These are phyloP conservation scores for Autographa gamma DNA, from an alignment of 2,888 invertebrate genomes.

Conservation along the genomic window DNA sequence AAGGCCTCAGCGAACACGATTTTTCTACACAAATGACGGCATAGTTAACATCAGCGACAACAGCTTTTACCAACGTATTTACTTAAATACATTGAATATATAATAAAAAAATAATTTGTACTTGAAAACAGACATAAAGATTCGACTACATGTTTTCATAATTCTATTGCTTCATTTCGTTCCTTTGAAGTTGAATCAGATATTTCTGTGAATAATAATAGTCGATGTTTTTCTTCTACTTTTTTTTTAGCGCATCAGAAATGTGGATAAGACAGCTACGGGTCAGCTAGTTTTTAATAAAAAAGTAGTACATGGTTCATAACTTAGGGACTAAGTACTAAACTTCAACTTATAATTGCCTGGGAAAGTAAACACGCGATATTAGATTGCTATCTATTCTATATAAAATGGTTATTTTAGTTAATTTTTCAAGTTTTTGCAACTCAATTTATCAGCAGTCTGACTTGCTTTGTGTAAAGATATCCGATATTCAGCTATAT, in stretches of 20 bases:
- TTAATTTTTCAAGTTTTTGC: neutral
- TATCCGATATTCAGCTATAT: conserved; percentile 1
- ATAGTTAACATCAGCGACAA: conserved; percentile 57
- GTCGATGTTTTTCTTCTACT: too few relatives aligned
- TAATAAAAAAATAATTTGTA: neutral
- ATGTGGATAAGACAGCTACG: too few relatives aligned
- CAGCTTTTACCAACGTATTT: conserved; percentile 54
- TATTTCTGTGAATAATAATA: neutral
- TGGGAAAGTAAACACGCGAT: neutral
- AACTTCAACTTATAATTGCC: neutral
- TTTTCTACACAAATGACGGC: conserved; percentile 82
- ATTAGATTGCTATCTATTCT: neutral
- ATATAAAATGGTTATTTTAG: neutral
- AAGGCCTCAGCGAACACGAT: conserved; percentile 86
- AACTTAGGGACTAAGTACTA: neutral
- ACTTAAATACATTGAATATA: neutral
- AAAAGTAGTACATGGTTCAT: neutral
- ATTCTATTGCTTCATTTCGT: neutral
- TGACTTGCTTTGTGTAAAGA: neutral
- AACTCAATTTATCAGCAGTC: neutral
- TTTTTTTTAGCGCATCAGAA: too few relatives aligned
- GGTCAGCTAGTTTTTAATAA: neutral
- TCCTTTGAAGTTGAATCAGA: neutral
- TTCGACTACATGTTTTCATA: neutral
- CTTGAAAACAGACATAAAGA: neutral